These are phyloP conservation scores for Gorilla gorilla DNA, from an alignment of 2,113 vertebrate genomes.

Conservation along the genomic window DNA sequence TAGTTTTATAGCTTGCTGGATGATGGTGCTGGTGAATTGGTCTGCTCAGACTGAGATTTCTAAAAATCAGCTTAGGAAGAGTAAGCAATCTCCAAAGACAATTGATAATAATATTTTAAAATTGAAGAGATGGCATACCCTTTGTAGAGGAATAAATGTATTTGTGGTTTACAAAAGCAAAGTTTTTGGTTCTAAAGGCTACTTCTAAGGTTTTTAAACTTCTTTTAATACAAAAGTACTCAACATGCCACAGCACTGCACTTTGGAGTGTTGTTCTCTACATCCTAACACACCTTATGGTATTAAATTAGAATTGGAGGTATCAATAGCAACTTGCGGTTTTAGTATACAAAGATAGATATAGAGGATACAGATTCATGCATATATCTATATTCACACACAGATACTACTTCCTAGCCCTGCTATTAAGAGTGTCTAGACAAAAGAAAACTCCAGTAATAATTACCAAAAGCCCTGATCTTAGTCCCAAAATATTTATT, in stretches of 20 bases:
- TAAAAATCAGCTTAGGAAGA: no score
- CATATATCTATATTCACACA: not conserved
- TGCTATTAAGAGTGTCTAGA: not conserved
- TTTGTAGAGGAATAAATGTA: no score
- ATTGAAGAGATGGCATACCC: no score
- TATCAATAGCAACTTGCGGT: not conserved
- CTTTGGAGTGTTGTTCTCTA: not conserved
- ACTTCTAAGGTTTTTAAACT: not conserved
- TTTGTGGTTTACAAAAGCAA: not conserved
- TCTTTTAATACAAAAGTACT: not conserved
- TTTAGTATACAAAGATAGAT: not conserved
- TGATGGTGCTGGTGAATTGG: no score
- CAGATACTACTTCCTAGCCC: not conserved
- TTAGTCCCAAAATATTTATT: not conserved
- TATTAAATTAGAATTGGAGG: not conserved
- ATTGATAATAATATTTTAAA: no score
- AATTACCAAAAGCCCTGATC: not conserved
- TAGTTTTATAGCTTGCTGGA: no score
- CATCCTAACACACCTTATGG: not conserved
- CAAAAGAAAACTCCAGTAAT: not conserved
- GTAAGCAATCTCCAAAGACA: no score
- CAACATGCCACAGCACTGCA: not conserved
- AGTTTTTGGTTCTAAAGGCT: not conserved
- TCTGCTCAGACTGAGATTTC: no score
- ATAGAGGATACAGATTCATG: not conserved